Evolutionary conservation across 2,113 vertebrate species (phyloP).

Genomic region (Bettongia penicillata): DNA sequence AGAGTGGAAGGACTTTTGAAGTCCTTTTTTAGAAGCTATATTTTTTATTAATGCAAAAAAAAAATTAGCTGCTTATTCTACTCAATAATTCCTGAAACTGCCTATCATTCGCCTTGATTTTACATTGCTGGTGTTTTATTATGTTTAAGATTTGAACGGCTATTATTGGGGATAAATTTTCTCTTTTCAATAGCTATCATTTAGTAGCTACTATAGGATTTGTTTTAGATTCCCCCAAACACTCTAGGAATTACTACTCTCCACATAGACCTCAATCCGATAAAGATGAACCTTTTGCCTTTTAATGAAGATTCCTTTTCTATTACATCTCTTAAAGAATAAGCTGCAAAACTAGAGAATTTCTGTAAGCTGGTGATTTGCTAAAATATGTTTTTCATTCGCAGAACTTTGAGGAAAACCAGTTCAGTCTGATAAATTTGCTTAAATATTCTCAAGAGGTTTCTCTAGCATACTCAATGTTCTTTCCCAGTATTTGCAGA

Average conservation of each 20-base stretch:
- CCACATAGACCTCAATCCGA: conserved; percentile 52
- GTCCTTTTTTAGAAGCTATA: neutral
- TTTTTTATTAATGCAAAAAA: neutral
- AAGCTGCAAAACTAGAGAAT: conserved; percentile 73
- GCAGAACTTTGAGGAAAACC: conserved; percentile 72
- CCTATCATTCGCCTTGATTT: conserved; percentile 47
- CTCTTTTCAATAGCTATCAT: conserved; percentile 80
- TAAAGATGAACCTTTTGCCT: conserved; percentile 77
- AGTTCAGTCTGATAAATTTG: conserved; percentile 80
- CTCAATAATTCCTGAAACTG: conserved; percentile 57
- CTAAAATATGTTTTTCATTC: conserved; percentile 80
- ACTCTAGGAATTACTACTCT: conserved; percentile 68
- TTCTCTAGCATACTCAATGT: conserved; percentile 60
- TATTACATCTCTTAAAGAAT: conserved; percentile 77
- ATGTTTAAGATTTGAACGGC: conserved; percentile 66
- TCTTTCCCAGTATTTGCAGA: conserved; percentile 64
- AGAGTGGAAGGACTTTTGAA: neutral
- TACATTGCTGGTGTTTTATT: conserved; percentile 51
- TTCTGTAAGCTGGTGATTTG: conserved; percentile 69
- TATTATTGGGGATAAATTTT: conserved; percentile 74
- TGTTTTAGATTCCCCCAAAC: conserved; percentile 75
- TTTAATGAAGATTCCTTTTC: conserved; percentile 76
- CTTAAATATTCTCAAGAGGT: conserved; percentile 79
- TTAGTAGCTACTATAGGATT: conserved; percentile 78
- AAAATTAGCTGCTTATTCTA: conserved; percentile 42